Percentiles rank a stretch among this genome's conserved stretches.
Conservation (phyloP, 2,113 vertebrate species). For the Prionailurus viverrinus region DNA sequence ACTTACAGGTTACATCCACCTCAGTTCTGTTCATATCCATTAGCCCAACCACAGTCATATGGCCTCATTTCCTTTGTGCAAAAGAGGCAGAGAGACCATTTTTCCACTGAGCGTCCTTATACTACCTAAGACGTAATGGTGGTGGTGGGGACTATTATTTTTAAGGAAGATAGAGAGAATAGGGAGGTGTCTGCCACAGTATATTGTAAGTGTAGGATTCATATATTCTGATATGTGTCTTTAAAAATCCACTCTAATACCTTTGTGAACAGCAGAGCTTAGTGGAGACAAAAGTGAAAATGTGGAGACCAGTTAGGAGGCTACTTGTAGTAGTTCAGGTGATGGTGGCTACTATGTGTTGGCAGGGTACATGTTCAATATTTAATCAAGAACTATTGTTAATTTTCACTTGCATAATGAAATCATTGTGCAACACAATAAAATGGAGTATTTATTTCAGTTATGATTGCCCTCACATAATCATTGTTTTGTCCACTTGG, state of each 20-base stretch:
- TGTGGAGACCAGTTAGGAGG: not conserved
- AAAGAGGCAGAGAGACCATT: not conserved
- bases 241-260: not conserved
- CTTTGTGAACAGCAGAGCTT: not conserved
- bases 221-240: not conserved
- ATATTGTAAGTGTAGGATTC: not conserved
- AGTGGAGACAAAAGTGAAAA: not conserved
- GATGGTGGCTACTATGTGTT: not conserved
- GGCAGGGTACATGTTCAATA: not conserved
- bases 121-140: not conserved
- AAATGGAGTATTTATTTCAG: not conserved
- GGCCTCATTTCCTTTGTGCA: not conserved
- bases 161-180: not conserved
- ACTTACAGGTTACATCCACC: not conserved
- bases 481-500: not conserved
- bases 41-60: not conserved
- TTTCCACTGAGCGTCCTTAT: not conserved
- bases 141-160: not conserved
- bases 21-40: not conserved
- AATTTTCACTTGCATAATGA: constrained; percentile 1
- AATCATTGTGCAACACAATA: not conserved
- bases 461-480: not conserved
- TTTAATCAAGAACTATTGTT: not conserved
- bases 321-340: not conserved
- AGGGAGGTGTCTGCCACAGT: not conserved